Conservation (phyloP, 1,140 invertebrate species). For the Drosophila littoralis region DNA sequence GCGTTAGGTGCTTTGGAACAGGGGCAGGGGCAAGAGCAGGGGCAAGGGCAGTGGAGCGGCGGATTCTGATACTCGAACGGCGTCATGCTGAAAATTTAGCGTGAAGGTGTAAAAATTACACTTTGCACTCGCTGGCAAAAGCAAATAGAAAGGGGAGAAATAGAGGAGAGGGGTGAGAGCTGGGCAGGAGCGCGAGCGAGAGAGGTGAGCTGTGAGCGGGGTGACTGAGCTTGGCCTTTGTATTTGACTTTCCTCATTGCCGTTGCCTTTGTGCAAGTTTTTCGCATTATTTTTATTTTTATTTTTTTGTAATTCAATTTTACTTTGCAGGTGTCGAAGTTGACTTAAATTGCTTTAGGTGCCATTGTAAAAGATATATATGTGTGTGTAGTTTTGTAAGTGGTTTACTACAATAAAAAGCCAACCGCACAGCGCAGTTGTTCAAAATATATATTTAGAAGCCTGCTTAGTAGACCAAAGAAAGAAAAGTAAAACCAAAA, state of each 20-base stretch:
- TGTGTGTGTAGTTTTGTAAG: background rate
- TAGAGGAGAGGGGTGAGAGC: too few relatives aligned
- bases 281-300: constrained; percentile 8
- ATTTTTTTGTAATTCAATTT: constrained; percentile 19
- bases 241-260: constrained; percentile 18
- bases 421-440: background rate
- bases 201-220: background rate
- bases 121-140: constrained; percentile 48
- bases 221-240: constrained; percentile 5
- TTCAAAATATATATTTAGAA: background rate
- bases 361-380: background rate
- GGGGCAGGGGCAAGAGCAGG: background rate
- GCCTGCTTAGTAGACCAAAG: background rate
- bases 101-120: constrained; percentile 79
- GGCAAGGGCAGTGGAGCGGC: too few relatives aligned
- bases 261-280: constrained; percentile 16
- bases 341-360: constrained; percentile 14
- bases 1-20: background rate
- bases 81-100: constrained; percentile 43
- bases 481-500: background rate
- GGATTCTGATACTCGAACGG: background rate
- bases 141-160: constrained; percentile 20
- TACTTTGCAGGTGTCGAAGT: constrained; percentile 20
- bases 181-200: too few relatives aligned
- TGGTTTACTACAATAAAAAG: background rate